Conservation (phyloP, 2,113 vertebrate genomes). For the Nyctereutes procyonoides region DNA sequence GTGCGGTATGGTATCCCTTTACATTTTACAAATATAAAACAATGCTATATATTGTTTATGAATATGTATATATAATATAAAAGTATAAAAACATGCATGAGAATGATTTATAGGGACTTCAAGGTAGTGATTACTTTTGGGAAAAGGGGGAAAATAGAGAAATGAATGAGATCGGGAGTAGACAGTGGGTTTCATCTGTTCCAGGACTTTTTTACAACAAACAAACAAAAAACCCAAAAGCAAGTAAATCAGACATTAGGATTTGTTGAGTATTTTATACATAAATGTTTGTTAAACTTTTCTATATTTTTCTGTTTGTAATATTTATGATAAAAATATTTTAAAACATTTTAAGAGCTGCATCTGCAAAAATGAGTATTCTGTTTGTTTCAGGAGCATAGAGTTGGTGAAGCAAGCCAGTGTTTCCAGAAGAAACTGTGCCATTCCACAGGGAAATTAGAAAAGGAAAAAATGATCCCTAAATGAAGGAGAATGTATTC, state of each 20-base stretch:
- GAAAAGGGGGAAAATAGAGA: background rate
- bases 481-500: background rate
- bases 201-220: background rate
- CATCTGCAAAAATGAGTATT: conserved; percentile 44
- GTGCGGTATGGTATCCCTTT: background rate
- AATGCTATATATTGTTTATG: conserved; percentile 27
- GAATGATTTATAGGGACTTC: conserved; percentile 36
- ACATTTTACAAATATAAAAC: conserved; percentile 27
- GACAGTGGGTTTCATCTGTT: background rate
- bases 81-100: conserved; percentile 12
- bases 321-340: conserved; percentile 40
- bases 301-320: conserved; percentile 44
- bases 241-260: conserved; percentile 46
- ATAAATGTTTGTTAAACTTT: conserved; percentile 13
- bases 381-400: background rate
- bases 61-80: conserved; percentile 3
- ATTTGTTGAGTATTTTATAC: conserved; percentile 20
- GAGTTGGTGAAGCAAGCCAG: background rate
- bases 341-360: conserved; percentile 35
- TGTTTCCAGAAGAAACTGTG: background rate
- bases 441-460: background rate
- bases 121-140: conserved; percentile 19
- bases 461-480: background rate
- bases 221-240: background rate
- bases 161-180: background rate